Evolutionary conservation across 2,113 vertebrate genomes (phyloP), one percentile per base, ranked within the genome.

Genomic region (Microtus oregoni): DNA sequence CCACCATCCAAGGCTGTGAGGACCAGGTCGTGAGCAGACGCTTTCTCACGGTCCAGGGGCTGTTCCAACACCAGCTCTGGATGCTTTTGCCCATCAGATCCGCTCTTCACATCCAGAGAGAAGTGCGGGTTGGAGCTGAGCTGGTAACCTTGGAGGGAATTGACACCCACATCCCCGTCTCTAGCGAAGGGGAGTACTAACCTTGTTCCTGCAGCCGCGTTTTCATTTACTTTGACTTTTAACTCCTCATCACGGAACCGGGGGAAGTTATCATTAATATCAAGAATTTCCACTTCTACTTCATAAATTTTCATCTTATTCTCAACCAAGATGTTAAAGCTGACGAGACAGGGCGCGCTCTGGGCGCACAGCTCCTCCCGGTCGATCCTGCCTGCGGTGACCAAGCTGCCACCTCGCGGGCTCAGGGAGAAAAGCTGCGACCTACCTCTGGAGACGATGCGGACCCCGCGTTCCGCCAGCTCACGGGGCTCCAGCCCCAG

Each of bases 211-310:
- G 96, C 72, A 72, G 98, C 97, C 0, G 98, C 98, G 30, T 98
- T 98, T 97, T 99, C 99, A 68, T 98, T 98, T 67, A 99, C 94
- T 97, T 99, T 98, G 22, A 99, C 95, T 67, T 98, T 98, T 92
- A 99, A 98, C 94, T 99, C 99, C 72, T 96, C 98, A 75, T 98
- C 98, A 11, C 99, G 98, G 94, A 99, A 99, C 87, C 97, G 98
- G 47, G 99, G 99, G 1, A 98, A 98, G 50, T 99, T 99, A 96
- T 99, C 99, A 97, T 99, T 99, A 86, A 99, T 99, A 95, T 99
- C 99, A 61, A 98, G 91, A 77, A 99, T 98, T 87, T 99, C 98
- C 96, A 99, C 98, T 94, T 98, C 97, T 17, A 99, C 76, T 41
- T 44, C 96, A 95, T 96, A 98, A 76, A 98, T 97, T 96, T 98